phyloP scores from a whole-genome alignment of 2,888 invertebrate genomes.

The Metalampra italica region DNA sequence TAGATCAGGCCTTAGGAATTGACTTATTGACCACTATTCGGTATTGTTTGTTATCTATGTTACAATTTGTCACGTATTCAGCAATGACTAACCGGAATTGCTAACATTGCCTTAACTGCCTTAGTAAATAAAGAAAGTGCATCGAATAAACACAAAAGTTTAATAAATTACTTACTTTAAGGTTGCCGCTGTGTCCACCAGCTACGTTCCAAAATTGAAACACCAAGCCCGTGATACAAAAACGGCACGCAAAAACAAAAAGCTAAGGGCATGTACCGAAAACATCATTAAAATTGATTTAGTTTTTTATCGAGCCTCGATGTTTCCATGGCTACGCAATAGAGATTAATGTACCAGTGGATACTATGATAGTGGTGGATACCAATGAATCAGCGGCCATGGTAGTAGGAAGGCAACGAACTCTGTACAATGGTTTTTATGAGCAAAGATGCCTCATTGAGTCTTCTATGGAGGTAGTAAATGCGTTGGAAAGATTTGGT shows the following conservation, averaged over 20 bases:
- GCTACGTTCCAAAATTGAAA: constrained; percentile 31
- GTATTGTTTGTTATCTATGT: no score
- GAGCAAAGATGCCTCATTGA: constrained; percentile 16
- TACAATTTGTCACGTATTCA: neutral
- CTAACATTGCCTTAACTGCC: neutral
- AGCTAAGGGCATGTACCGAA: constrained; percentile 48
- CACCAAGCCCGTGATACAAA: constrained; percentile 23
- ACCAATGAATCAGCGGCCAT: constrained; percentile 40
- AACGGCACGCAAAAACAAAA: constrained; percentile 56
- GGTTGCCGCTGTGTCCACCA: constrained; percentile 24
- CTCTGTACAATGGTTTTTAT: constrained; percentile 39
- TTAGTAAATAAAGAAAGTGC: neutral
- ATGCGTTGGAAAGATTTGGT: constrained; percentile 13
- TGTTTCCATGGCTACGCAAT: constrained; percentile 25
- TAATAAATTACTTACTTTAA: neutral
- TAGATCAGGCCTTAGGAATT: no score
- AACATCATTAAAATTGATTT: constrained; percentile 55
- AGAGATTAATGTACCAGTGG: constrained; percentile 44
- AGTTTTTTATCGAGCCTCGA: constrained; percentile 40
- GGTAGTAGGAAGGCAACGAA: constrained; percentile 33
- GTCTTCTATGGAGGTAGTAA: neutral
- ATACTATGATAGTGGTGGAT: constrained; percentile 18
- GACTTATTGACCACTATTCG: no score
- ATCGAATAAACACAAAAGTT: neutral
- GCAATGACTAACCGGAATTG: neutral